Conservation (phyloP, 2,888 invertebrate genomes). For the Troides aeacus region DNA sequence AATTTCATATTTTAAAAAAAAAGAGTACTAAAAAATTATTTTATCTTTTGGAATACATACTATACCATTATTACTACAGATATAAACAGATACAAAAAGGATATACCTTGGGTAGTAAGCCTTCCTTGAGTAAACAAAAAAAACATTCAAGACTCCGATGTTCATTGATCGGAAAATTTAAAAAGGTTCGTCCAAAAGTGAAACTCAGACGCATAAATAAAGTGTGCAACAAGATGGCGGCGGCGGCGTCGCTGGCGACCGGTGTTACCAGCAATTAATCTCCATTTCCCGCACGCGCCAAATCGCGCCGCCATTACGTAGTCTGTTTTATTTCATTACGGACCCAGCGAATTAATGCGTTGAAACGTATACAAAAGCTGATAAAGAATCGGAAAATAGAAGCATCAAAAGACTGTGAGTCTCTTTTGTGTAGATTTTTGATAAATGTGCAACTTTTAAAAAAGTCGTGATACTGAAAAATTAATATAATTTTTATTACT, state of each 20-base stretch:
- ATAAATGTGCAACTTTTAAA: slow-evolving; percentile 51
- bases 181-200: slow-evolving; percentile 35
- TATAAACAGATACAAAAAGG: too few species aligned
- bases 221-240: slow-evolving; percentile 66
- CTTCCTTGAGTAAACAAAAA: neutral
- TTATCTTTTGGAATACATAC: too few species aligned
- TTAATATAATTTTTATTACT: too few species aligned
- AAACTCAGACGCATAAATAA: slow-evolving; percentile 66
- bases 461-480: neutral
- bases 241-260: slow-evolving; percentile 50
- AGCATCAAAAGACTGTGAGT: slow-evolving; percentile 53
- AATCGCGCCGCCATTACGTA: slow-evolving; percentile 69
- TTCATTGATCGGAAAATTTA: neutral
- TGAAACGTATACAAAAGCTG: slow-evolving; percentile 63
- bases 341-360: slow-evolving; percentile 70
- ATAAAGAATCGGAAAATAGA: slow-evolving; percentile 57
- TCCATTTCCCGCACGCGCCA: slow-evolving; percentile 74
- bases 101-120: neutral
- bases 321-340: slow-evolving; percentile 76
- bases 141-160: neutral
- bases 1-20: too few species aligned
- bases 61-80: too few species aligned
- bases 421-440: slow-evolving; percentile 57
- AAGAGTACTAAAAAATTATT: too few species aligned
- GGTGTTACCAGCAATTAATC: slow-evolving; percentile 74